Conservation (phyloP, 2,797 vertebrate genomes). For the Myioborus miniatus region DNA sequence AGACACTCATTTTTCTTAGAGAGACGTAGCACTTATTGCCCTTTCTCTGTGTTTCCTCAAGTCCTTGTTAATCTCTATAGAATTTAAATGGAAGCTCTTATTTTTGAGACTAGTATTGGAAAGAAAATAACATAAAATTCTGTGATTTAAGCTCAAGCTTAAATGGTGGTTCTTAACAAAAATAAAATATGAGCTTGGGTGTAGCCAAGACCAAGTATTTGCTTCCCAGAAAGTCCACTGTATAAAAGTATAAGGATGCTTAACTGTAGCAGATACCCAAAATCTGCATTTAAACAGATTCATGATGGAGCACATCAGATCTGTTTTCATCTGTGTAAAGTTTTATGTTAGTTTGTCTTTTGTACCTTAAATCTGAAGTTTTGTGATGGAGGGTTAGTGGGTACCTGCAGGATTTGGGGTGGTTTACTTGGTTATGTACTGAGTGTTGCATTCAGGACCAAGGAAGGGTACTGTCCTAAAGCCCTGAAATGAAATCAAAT, state of each 20-base stretch:
- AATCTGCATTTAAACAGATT: neutral
- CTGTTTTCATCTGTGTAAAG: neutral
- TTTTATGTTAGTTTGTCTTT: neutral
- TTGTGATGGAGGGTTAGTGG: neutral
- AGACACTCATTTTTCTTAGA: neutral
- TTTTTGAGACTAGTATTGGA: too few relatives aligned
- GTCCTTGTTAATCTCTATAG: neutral
- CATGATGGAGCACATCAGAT: rapidly evolving
- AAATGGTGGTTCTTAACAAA: neutral
- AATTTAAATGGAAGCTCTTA: neutral
- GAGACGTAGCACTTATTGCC: neutral
- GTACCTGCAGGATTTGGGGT: neutral
- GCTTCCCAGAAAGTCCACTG: neutral
- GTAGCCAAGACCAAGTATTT: neutral
- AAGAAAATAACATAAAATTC: neutral
- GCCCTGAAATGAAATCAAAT: neutral
- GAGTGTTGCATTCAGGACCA: neutral
- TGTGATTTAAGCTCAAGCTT: neutral
- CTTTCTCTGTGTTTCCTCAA: neutral
- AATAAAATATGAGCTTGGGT: neutral
- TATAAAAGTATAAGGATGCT: neutral
- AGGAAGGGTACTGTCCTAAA: neutral
- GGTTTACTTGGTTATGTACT: neutral
- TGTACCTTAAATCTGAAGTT: neutral
- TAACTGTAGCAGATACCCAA: neutral